Evolutionary conservation across 2,888 invertebrate species (phyloP).

Genomic region (Drosophila meridiana): DNA sequence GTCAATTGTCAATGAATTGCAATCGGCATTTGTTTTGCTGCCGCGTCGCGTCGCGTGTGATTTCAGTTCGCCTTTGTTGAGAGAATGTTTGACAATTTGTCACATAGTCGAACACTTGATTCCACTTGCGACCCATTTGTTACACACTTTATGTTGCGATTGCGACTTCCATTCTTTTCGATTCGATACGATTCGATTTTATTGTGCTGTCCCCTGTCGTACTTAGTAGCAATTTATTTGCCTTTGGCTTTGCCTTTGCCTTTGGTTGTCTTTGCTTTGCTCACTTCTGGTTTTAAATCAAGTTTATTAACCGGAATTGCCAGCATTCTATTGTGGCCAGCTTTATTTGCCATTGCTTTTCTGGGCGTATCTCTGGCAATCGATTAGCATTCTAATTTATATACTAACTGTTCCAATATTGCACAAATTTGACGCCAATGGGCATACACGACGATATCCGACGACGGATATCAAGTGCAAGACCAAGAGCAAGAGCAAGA

Average conservation of each 20-base stretch:
- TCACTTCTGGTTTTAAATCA: slow-evolving; percentile 81
- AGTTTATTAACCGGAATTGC: slow-evolving; percentile 79
- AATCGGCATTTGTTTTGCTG: slow-evolving; percentile 47
- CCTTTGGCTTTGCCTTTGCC: slow-evolving; percentile 23
- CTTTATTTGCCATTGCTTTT: slow-evolving; percentile 41
- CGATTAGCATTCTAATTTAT: slow-evolving; percentile 81
- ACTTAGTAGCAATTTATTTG: slow-evolving; percentile 75
- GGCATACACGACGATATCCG: slow-evolving; percentile 64
- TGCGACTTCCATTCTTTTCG: slow-evolving; percentile 23
- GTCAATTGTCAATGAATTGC: slow-evolving; percentile 67
- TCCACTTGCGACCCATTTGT: slow-evolving; percentile 69
- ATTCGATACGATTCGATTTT: slow-evolving; percentile 36
- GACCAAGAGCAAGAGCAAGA: slow-evolving; percentile 50
- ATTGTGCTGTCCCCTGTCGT: slow-evolving; percentile 37
- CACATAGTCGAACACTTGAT: slow-evolving; percentile 51
- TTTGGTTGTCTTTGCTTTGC: slow-evolving; percentile 26
- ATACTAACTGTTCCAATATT: slow-evolving; percentile 63
- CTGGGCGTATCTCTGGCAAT: slow-evolving; percentile 73
- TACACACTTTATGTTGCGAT: slow-evolving; percentile 63
- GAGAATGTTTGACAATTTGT: slow-evolving; percentile 77
- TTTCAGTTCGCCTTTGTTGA: slow-evolving; percentile 34
- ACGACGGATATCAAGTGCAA: slow-evolving; percentile 55
- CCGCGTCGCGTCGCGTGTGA: slow-evolving; percentile 23
- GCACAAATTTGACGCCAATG: slow-evolving; percentile 68
- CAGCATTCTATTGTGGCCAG: slow-evolving; percentile 53